Conservation (phyloP, 2,888 invertebrate genomes). For the Achlya flavicornis region DNA sequence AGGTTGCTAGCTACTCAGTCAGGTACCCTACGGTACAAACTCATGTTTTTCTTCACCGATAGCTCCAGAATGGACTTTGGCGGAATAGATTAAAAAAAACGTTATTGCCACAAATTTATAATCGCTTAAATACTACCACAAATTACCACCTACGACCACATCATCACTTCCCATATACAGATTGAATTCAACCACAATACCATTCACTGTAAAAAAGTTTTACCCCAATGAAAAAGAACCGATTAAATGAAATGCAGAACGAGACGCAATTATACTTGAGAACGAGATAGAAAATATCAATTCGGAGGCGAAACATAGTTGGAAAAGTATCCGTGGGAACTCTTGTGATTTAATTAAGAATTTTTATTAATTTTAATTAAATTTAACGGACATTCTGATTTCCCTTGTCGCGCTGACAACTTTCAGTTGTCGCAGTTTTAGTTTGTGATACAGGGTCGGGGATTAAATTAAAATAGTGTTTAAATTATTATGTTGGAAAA, state of each 20-base stretch:
- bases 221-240: too few species aligned
- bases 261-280: constrained; percentile 14
- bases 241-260: constrained; percentile 21
- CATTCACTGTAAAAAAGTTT: too few species aligned
- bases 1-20: too few species aligned
- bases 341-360: constrained; percentile 56
- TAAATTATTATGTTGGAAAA: neutral
- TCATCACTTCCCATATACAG: too few species aligned
- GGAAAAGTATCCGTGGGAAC: constrained; percentile 33
- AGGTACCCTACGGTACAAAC: too few species aligned
- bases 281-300: constrained; percentile 25
- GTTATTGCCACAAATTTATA: too few species aligned
- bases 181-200: too few species aligned
- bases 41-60: too few species aligned
- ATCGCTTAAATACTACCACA: too few species aligned
- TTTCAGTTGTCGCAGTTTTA: constrained; percentile 9
- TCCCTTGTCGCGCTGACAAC: constrained; percentile 26
- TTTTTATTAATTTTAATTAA: constrained; percentile 55
- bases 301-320: constrained; percentile 34
- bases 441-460: neutral
- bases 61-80: too few species aligned
- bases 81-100: too few species aligned
- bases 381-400: constrained; percentile 30
- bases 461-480: neutral
- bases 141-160: too few species aligned